A percentile compares a stretch with the other conserved stretches of the same genome.
phyloP scores from a whole-genome alignment of 2,113 vertebrate genomes.

The Bubo blakistoni region DNA sequence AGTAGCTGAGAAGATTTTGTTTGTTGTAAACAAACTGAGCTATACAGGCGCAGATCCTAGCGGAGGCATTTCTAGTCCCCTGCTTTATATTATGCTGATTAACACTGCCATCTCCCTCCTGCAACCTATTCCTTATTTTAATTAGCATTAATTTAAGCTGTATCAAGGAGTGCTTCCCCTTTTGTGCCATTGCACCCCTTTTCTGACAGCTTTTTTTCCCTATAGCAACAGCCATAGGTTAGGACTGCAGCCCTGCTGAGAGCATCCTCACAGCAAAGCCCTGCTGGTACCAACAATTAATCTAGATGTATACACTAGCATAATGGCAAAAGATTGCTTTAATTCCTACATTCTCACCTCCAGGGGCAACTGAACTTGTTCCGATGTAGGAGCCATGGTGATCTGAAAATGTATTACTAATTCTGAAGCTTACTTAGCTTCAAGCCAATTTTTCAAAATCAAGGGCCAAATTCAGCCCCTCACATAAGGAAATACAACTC shows the following conservation, averaged over 20 bases:
- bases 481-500: not conserved
- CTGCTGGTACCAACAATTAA: constrained; percentile 39
- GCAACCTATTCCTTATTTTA: constrained; percentile 35
- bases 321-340: constrained; percentile 41
- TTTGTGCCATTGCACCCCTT: not conserved
- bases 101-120: constrained; percentile 34
- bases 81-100: constrained; percentile 37
- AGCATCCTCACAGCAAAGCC: not conserved
- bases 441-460: not conserved
- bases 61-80: constrained; percentile 21
- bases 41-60: constrained; percentile 31
- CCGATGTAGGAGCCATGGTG: not conserved
- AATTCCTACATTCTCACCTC: constrained; percentile 31
- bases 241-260: not conserved
- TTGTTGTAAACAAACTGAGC: constrained; percentile 76
- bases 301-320: constrained; percentile 20
- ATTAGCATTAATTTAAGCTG: constrained; percentile 46
- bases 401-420: constrained; percentile 30
- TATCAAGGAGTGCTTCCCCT: not conserved
- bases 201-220: not conserved
- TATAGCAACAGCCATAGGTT: not conserved
- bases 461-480: not conserved
- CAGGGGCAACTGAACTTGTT: not conserved
- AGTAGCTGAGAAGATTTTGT: constrained; percentile 73
- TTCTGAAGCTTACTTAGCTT: not conserved